Percentiles rank a stretch among this genome's conserved stretches.
phyloP scores from a whole-genome alignment of 2,888 invertebrate genomes.

The Pegoplata infirma region DNA sequence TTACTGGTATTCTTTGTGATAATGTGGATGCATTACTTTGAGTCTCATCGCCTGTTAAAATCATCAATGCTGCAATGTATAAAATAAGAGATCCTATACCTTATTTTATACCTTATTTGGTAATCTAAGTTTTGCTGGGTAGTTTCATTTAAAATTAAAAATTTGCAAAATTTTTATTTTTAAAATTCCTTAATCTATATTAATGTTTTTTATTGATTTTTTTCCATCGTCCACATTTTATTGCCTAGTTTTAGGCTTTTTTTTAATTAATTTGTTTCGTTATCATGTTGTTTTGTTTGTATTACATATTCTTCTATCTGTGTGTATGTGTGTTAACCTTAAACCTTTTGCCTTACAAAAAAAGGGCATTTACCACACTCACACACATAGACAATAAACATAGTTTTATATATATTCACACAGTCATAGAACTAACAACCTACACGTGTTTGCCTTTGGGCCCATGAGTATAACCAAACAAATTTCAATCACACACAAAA shows the following conservation, averaged over 20 bases:
- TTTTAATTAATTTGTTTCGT: constrained; percentile 54
- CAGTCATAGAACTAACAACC: constrained; percentile 30
- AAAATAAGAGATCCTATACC: no score
- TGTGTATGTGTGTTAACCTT: constrained; percentile 18
- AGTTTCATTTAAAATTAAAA: no score
- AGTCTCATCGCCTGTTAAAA: no score
- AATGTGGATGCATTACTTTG: no score
- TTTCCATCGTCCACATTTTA: background rate
- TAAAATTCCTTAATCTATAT: no score
- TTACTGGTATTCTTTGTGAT: no score
- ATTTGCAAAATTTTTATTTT: no score
- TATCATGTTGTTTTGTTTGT: constrained; percentile 7
- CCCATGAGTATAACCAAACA: background rate
- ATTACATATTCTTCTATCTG: background rate
- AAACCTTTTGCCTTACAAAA: constrained; percentile 19
- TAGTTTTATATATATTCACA: background rate
- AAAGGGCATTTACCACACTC: constrained; percentile 2
- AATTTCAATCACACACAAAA: constrained; percentile 44
- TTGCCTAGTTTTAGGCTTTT: constrained; percentile 44
- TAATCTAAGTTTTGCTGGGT: no score
- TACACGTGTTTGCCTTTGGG: constrained; percentile 54
- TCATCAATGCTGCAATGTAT: no score
- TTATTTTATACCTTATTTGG: no score
- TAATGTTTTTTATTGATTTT: constrained; percentile 31
- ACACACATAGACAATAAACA: background rate